Evolutionary conservation across 2,113 vertebrate genomes (phyloP).

Genomic region (Baryphthengus martii): DNA sequence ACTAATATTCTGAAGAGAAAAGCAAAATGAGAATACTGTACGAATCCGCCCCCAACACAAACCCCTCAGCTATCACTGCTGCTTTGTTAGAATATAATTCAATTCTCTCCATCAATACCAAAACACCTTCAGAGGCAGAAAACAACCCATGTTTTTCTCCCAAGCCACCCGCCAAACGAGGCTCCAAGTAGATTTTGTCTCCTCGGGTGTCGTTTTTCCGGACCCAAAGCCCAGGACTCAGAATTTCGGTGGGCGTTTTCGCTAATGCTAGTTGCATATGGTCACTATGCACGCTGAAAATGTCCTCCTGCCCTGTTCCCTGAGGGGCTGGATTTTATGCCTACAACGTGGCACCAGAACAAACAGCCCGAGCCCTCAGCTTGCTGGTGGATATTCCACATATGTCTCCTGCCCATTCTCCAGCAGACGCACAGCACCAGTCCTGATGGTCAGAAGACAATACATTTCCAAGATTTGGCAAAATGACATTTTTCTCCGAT

Average conservation of each 20-base stretch:
- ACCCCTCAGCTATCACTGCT: not conserved
- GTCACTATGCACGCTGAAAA: not conserved
- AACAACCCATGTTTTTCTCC: not conserved
- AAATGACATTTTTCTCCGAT: not conserved
- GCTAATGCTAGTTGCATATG: not conserved
- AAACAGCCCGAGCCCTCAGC: not conserved
- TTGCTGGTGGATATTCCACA: not conserved
- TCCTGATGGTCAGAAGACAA: not conserved
- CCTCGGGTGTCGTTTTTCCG: not conserved
- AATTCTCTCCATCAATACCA: conserved; percentile 23
- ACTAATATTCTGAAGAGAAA: not conserved
- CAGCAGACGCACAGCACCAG: rapidly evolving
- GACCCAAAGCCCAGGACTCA: not conserved
- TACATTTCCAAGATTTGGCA: not conserved
- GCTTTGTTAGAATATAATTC: conserved; percentile 5
- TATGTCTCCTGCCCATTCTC: not conserved
- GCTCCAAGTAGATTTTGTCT: not conserved
- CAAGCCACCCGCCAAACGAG: not conserved
- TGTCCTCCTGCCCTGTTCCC: not conserved
- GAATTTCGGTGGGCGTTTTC: not conserved
- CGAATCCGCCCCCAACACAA: not conserved
- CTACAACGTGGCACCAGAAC: not conserved
- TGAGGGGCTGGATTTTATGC: not conserved
- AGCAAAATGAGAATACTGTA: not conserved
- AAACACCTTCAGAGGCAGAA: conserved; percentile 13